Base-by-base conservation (phyloP, 2,797 vertebrate genomes). In the Gambusia yucatana region DNA sequence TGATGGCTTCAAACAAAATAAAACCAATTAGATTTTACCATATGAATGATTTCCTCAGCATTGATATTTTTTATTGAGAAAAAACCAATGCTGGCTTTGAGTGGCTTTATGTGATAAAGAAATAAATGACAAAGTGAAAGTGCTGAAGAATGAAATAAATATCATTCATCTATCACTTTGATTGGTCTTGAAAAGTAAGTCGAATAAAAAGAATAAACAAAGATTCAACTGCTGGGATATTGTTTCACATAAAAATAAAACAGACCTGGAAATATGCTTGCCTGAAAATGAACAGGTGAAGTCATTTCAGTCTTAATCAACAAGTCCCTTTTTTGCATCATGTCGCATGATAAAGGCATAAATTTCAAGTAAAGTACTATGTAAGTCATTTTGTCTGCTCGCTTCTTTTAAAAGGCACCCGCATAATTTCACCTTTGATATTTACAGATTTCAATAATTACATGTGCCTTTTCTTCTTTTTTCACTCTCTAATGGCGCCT, bases 401-500 rank as follows among this genome's bases (percentile, higher is more conserved):
- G 5, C 41, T 70, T 70, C 22, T 39, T 70, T 70, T 13, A 70
- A 69, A 43, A 41, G 11, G 39, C 9, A 69, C 17, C 33, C 20
- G 17, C 8, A 22, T 65, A 69, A n/a, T 70, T 70, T 70, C 67
- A 44, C 41, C 67, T 44, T 70, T 67, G 36, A 67, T 39, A 67
- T 41, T 39, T 70, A 8, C 67, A 44, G 11, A 44, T 70, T 44
- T 14, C 41, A 44, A n/a, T 70, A 43, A 67, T 70, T 44, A 28
- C 25, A 70, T 28, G 39, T 44, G 39, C 1, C 41, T 28, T 44
- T 70, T 70, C 17, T 28, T 28, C 13, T 44, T 70, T 70, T n/a
- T 44, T 14, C 22, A 28, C 5, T 28, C 25, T 44, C 25, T 70
- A 61, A 39, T 61, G 9, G 33, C 6, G 3, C 41, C 41, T 14